Evolutionary conservation across 2,113 vertebrate genomes (phyloP), one percentile per base, ranked within the genome.

Genomic region (Lichenostomus cassidix): DNA sequence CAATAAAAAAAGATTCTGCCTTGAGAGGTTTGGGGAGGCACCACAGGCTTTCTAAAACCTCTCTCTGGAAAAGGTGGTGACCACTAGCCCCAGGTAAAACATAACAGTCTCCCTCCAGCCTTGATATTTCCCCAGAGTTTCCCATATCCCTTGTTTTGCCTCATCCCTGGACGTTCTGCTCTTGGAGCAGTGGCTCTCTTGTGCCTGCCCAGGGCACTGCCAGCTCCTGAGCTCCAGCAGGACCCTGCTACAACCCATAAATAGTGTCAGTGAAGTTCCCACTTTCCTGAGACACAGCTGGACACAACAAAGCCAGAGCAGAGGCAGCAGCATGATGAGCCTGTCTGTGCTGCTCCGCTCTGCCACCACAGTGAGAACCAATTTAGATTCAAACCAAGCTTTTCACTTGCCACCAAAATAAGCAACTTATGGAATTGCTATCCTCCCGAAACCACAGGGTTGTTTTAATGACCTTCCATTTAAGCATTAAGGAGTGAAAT

Each of bases 391-490:
- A 59, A 89, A 90, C 56, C 41, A 11, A 86, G 76, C 75, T 49
- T 94, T 63, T 77, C 60, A 5, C 79, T 90, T 52, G 83, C 93
- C 90, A 92, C 94, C 92, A 93, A 94, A 95, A 81, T 92, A 96
- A 93, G 93, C 85, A 56, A 23, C 50, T 80, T 52, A 35, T 37
- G 88, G 95, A 60, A 65, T 7, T 67, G 83, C 88, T 83, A 27
- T 60, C 73, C 92, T 94, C 83, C 88, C 77, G 76, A 87, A 94
- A 96, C 94, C 93, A 62, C 93, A 87, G 86, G 46, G 59, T 2
- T 93, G 79, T 56, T 95, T 96, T 96, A 95, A 97, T 75, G 94
- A 89, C 92, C 93, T 90, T 68, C 90, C 68, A 86, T 87, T 93
- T 90, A 78, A 68, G 94, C 83, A 92, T 92, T 86, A 96, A 94